These are phyloP conservation scores for Murina feae DNA, from an alignment of 2,113 vertebrate species.

Conservation along the genomic window DNA sequence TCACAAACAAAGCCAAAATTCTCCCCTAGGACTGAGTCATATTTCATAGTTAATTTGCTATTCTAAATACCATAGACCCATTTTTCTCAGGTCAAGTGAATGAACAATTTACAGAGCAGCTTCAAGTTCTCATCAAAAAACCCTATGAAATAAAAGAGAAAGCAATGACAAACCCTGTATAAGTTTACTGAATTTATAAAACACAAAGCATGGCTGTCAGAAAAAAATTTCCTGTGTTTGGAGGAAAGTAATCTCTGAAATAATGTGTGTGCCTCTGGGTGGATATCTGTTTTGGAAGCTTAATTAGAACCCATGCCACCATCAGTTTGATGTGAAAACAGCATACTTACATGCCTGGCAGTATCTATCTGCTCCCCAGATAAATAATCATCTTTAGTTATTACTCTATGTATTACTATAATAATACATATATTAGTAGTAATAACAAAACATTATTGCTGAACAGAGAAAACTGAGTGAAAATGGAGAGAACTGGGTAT, in stretches of 20 bases:
- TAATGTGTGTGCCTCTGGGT: neutral
- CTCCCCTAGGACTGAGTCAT: neutral
- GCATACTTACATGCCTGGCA: neutral
- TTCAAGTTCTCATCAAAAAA: conserved; percentile 15
- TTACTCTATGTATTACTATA: neutral
- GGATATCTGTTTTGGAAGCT: neutral
- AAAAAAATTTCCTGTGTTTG: neutral
- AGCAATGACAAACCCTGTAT: neutral
- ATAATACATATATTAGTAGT: neutral
- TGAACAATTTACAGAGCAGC: neutral
- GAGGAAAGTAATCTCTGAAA: neutral
- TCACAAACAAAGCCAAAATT: neutral
- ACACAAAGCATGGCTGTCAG: neutral
- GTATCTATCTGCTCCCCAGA: neutral
- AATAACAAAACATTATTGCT: neutral
- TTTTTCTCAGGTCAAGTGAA: conserved; percentile 23
- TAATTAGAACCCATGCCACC: neutral
- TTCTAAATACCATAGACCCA: neutral
- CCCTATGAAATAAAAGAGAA: neutral
- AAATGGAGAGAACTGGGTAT: neutral
- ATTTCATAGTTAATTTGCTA: neutral
- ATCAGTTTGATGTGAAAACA: neutral
- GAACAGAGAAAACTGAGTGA: neutral
- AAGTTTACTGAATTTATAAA: neutral
- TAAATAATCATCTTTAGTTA: neutral